Evolutionary conservation across 2,797 vertebrate species (phyloP), one percentile per base, ranked within the genome.

Genomic region (Tenualosa ilisha): DNA sequence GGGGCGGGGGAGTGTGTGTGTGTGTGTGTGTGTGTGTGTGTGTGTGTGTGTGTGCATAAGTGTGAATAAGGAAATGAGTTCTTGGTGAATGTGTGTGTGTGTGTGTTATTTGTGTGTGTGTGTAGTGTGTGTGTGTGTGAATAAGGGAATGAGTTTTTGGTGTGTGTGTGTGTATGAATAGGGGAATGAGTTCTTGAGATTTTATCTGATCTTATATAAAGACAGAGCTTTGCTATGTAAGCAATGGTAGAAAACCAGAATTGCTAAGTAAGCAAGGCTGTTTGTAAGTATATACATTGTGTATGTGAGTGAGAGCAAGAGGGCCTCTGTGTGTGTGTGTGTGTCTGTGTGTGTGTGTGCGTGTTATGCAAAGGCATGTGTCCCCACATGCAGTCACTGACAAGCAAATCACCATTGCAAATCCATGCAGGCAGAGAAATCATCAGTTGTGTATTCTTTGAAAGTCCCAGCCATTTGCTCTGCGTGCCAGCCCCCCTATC

Each of bases 61-160:
- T 40, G 54, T 56, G 54, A 4, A 22, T 20, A 13, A 24, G 61
- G n/a, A 0, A 26, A 31, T 65, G 61, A 26, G n/a, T 65, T n/a
- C 59, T 63, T 63, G 6, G n/a, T 37, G 26, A 40, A 12, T 20
- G 65, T 20, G 65, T 40, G 31, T 40, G 31, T 40, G 31, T 72
- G 65, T n/a, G n/a, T n/a, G n/a, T n/a, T n/a, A n/a, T n/a, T n/a
- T 61, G 82, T 72, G n/a, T 72, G 82, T 40, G 82, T 61, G 54
- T 83, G 82, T 59, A n/a, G 53, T 83, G 56, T 83, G 82, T 61
- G 82, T 72, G n/a, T 72, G 12, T 40, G 54, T 56, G 54, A 4
- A 22, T 20, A 13, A 24, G 61, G n/a, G 0, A 26, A 31, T 65
- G 61, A 26, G n/a, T 65, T n/a, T 22, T 63, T 63, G 6, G n/a